These are phyloP conservation scores for Boloria euphrosyne DNA, from an alignment of 2,888 invertebrate genomes.

Conservation along the genomic window DNA sequence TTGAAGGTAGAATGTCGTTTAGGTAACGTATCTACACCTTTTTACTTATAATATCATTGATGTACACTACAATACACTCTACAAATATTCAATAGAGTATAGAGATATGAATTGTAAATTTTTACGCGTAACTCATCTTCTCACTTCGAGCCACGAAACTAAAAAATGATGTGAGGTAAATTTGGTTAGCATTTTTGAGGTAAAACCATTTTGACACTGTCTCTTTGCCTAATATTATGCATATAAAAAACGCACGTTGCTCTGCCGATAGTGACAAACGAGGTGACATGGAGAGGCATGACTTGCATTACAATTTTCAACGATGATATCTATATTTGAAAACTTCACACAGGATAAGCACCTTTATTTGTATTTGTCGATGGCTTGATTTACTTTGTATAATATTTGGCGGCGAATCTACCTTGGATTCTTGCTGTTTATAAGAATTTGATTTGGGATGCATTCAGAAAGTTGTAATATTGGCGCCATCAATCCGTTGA, in stretches of 20 bases:
- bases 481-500: conserved; percentile 28
- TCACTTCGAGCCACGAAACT: too few relatives aligned
- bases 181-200: too few relatives aligned
- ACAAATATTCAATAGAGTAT: too few relatives aligned
- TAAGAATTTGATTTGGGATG: conserved; percentile 41
- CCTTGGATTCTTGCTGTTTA: conserved; percentile 15
- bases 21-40: too few relatives aligned
- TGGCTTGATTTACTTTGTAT: conserved; percentile 4
- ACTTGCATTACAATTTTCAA: conserved; percentile 45
- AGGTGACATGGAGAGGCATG: conserved; percentile 60
- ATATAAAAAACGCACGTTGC: conserved; percentile 56
- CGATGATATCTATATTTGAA: conserved; percentile 10
- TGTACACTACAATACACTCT: too few relatives aligned
- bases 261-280: conserved; percentile 60
- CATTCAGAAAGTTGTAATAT: conserved; percentile 32
- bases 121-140: too few relatives aligned
- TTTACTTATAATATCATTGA: too few relatives aligned
- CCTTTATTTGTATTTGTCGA: not conserved
- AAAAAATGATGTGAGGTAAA: too few relatives aligned
- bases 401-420: not conserved
- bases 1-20: too few relatives aligned
- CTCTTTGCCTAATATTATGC: conserved; percentile 33
- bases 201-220: too few relatives aligned
- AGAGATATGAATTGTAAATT: too few relatives aligned
- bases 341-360: conserved; percentile 20